These are phyloP conservation scores for Helicoverpa assulta DNA, from an alignment of 2,888 invertebrate species.

Conservation along the genomic window DNA sequence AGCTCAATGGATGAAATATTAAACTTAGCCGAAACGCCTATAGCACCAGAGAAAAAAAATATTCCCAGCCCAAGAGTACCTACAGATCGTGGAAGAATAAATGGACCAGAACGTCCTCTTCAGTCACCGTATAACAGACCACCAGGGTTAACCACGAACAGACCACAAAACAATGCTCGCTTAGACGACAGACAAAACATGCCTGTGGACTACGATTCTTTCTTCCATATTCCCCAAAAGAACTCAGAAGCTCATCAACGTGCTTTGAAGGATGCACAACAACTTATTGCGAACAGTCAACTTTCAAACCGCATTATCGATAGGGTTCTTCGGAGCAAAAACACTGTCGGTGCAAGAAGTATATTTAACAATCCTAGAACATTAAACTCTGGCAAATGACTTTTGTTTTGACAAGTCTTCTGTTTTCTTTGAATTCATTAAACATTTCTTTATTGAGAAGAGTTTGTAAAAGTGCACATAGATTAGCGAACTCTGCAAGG, in stretches of 20 bases:
- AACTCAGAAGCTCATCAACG: constrained; percentile 49
- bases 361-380: constrained; percentile 23
- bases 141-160: constrained; percentile 23
- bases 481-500: neutral
- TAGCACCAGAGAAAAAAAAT: neutral
- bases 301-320: constrained; percentile 58
- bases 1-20: neutral
- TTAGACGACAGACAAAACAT: constrained; percentile 26
- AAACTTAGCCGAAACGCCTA: neutral
- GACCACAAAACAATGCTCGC: constrained; percentile 3
- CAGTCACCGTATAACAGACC: constrained; percentile 5
- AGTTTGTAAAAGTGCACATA: neutral
- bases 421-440: neutral
- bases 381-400: constrained; percentile 24
- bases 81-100: neutral
- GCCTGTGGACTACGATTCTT: constrained; percentile 45
- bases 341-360: constrained; percentile 26
- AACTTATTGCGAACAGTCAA: constrained; percentile 70
- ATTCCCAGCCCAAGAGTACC: neutral
- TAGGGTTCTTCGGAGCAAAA: constrained; percentile 43
- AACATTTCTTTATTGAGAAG: neutral
- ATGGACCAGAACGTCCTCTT: neutral
- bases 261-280: constrained; percentile 64
- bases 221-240: constrained; percentile 41
- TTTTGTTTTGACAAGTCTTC: constrained; percentile 2